phyloP scores from a whole-genome alignment of 2,797 vertebrate species.

The Threskiornis aethiopicus region DNA sequence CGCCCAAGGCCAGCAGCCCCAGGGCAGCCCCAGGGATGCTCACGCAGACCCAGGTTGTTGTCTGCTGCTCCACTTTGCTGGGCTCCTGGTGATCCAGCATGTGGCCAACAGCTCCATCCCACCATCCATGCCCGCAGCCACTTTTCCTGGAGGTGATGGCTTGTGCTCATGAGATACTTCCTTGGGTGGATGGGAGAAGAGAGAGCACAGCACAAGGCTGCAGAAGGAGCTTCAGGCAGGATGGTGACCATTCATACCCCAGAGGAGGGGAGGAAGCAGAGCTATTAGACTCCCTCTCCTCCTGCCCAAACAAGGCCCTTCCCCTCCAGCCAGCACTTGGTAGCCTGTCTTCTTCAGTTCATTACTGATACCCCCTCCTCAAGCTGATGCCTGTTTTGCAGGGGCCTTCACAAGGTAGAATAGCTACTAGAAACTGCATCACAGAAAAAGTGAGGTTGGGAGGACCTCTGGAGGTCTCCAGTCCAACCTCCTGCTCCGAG shows the following conservation, averaged over 20 bases:
- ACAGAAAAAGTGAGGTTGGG: background rate
- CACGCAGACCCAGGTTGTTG: background rate
- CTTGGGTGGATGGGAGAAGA: background rate
- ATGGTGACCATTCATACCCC: too few species aligned
- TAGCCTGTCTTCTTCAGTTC: background rate
- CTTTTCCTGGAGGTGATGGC: background rate
- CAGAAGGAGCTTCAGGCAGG: background rate
- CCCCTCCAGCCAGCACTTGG: background rate
- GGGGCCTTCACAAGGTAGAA: background rate
- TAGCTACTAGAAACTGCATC: background rate
- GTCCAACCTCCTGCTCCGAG: background rate
- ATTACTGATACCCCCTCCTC: background rate
- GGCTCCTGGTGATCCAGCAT: fast-evolving
- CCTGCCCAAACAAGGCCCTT: background rate
- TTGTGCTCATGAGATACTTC: background rate
- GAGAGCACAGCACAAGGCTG: background rate
- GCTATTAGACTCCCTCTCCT: background rate
- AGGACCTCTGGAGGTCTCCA: conserved; percentile 24
- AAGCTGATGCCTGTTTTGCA: background rate
- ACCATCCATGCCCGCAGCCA: background rate
- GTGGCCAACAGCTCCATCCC: background rate
- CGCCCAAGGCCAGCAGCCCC: background rate
- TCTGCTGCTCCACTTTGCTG: background rate
- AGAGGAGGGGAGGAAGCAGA: background rate
- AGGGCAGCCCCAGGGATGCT: background rate